These are phyloP conservation scores for Polia nebulosa DNA, from an alignment of 2,888 invertebrate genomes.

Conservation along the genomic window DNA sequence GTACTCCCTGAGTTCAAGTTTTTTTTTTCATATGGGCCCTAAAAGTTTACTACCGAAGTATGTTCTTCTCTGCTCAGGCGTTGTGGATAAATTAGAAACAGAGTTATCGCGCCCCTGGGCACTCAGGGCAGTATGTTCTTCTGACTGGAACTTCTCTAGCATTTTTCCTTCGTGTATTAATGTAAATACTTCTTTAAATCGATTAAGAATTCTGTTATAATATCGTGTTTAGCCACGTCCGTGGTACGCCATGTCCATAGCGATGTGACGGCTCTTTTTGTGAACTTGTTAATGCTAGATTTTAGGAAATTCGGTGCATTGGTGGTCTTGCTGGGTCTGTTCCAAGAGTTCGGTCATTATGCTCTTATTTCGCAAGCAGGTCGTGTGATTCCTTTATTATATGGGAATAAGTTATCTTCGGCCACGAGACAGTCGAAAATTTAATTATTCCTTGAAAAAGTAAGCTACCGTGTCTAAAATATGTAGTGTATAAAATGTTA, in stretches of 20 bases:
- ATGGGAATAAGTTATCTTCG: too few species aligned
- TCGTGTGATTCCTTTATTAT: neutral
- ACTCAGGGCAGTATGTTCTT: neutral
- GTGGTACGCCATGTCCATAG: conserved; percentile 42
- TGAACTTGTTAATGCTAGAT: conserved; percentile 9
- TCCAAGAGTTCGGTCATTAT: conserved; percentile 3
- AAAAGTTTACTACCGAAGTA: too few species aligned
- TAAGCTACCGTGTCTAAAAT: too few species aligned
- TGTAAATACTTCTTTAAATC: conserved; percentile 50
- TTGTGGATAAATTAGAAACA: too few species aligned
- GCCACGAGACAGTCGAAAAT: too few species aligned
- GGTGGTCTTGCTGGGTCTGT: conserved; percentile 4
- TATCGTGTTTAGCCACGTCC: conserved; percentile 61
- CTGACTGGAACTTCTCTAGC: neutral
- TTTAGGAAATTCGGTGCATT: conserved; percentile 25
- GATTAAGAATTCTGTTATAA: conserved; percentile 61
- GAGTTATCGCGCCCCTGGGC: too few species aligned
- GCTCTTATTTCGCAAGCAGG: neutral
- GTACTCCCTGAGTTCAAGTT: too few species aligned
- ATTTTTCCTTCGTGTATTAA: neutral
- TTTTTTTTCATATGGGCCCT: too few species aligned
- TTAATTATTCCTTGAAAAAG: too few species aligned
- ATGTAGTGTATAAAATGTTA: too few species aligned
- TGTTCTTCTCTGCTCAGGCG: too few species aligned
- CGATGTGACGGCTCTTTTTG: conserved; percentile 49